phyloP scores from a whole-genome alignment of 2,113 vertebrate species.

The Microcebus lehilahytsara region DNA sequence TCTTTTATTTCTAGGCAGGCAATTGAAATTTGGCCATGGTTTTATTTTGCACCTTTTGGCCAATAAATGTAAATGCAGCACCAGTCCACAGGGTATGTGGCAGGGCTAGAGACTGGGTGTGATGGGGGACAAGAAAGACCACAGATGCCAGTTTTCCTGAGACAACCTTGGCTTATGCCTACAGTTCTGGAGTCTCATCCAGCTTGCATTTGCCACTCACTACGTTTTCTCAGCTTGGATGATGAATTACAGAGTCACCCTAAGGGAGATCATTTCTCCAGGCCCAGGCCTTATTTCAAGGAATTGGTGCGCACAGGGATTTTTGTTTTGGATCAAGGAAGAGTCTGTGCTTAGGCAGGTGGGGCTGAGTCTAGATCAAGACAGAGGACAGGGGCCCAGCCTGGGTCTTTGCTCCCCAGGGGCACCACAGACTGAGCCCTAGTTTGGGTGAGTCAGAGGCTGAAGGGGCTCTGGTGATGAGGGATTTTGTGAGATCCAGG shows the following conservation, averaged over 20 bases:
- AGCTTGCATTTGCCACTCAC: neutral
- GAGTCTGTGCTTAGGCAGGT: neutral
- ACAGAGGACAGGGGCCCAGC: neutral
- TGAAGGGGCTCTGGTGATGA: fast-evolving
- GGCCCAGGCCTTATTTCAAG: neutral
- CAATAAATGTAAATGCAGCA: neutral
- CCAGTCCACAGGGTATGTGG: neutral
- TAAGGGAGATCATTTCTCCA: neutral
- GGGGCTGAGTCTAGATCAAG: neutral
- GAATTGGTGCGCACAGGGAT: neutral
- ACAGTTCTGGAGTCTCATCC: neutral
- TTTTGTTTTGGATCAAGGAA: neutral
- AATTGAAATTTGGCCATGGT: neutral
- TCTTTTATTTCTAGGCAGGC: neutral
- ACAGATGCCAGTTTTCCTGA: neutral
- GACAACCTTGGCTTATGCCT: neutral
- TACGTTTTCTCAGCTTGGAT: neutral
- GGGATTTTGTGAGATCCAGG: neutral
- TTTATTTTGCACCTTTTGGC: neutral
- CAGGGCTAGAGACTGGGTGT: neutral
- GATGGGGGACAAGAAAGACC: neutral
- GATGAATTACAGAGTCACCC: neutral
- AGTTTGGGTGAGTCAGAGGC: neutral
- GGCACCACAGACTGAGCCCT: neutral
- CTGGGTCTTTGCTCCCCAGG: neutral